Evolutionary conservation across 1,140 invertebrate species (phyloP).

Genomic region (Drosophila ercepeae): DNA sequence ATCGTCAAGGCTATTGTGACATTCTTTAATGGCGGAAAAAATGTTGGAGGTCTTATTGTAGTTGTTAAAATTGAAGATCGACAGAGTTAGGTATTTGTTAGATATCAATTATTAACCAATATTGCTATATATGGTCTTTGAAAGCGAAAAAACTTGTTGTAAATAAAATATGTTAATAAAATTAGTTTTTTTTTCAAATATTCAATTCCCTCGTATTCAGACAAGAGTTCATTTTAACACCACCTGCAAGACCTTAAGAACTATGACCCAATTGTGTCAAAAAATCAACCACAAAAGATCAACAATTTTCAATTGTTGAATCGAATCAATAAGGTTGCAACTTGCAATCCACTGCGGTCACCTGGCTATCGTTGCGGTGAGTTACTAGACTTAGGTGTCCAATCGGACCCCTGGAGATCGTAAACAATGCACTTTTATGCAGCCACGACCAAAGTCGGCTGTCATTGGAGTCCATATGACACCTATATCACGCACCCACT

Average conservation of each 20-base stretch:
- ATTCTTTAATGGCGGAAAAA: constrained; percentile 55
- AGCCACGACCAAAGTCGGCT: constrained; percentile 15
- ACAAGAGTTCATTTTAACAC: constrained; percentile 1
- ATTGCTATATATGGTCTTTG: constrained; percentile 20
- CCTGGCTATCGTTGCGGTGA: constrained; percentile 19
- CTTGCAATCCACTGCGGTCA: constrained; percentile 23
- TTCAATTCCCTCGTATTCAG: neutral
- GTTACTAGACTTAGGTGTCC: constrained; percentile 4
- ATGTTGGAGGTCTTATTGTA: constrained; percentile 68
- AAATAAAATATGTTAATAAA: neutral
- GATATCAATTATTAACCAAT: neutral
- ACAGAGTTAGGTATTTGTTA: constrained; percentile 31
- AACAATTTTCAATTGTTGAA: constrained; percentile 33
- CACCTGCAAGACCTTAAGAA: constrained; percentile 45
- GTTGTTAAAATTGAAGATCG: constrained; percentile 63
- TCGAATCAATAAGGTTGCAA: constrained; percentile 29
- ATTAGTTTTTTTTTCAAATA: neutral
- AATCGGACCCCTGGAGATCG: constrained; percentile 16
- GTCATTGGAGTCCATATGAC: constrained; percentile 33
- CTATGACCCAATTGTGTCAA: constrained; percentile 40
- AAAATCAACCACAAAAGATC: constrained; percentile 35
- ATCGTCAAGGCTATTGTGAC: constrained; percentile 71
- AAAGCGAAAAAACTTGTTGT: constrained; percentile 13
- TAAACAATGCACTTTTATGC: constrained; percentile 24
- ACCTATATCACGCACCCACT: constrained; percentile 44